phyloP scores from a whole-genome alignment of 2,113 vertebrate species.

The Lota lota region DNA sequence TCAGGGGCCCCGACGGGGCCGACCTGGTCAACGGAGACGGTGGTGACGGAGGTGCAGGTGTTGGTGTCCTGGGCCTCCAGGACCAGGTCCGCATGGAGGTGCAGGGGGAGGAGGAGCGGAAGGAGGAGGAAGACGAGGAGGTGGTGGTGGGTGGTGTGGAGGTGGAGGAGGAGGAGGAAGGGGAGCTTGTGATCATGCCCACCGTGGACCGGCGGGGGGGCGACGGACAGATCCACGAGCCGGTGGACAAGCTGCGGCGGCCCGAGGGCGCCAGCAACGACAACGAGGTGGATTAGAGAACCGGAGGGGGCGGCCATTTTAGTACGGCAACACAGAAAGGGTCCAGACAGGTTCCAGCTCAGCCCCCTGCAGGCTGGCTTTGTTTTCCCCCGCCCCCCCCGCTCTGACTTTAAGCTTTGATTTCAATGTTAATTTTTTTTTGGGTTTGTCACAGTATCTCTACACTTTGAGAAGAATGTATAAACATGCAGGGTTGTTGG shows the following conservation, averaged over 20 bases:
- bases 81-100: constrained; percentile 95
- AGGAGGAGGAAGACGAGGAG: constrained; percentile 79
- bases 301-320: background rate
- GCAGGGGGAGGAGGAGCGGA: constrained; percentile 88
- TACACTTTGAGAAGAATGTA: too few relatives aligned
- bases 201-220: constrained; percentile 89
- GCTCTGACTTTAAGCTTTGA: constrained; percentile 11
- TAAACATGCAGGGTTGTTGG: too few relatives aligned
- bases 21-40: constrained; percentile 22
- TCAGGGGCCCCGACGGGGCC: constrained; percentile 71
- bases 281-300: constrained; percentile 84
- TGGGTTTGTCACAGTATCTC: too few relatives aligned
- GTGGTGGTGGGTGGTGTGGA: constrained; percentile 77
- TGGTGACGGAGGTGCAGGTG: constrained; percentile 39
- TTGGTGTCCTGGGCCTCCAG: constrained; percentile 73
- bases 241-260: constrained; percentile 90
- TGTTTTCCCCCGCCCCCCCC: constrained; percentile 28
- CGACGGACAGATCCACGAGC: constrained; percentile 96
- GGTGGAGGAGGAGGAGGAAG: constrained; percentile 82
- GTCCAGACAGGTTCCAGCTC: background rate
- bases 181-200: constrained; percentile 82
- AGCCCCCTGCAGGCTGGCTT: constrained; percentile 19
- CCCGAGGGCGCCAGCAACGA: constrained; percentile 94
- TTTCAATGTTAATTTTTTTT: too few relatives aligned
- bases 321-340: too few relatives aligned